Evolutionary conservation across 2,797 vertebrate genomes (phyloP), one percentile per base, ranked within the genome.

Genomic region (Antennarius maculatus): DNA sequence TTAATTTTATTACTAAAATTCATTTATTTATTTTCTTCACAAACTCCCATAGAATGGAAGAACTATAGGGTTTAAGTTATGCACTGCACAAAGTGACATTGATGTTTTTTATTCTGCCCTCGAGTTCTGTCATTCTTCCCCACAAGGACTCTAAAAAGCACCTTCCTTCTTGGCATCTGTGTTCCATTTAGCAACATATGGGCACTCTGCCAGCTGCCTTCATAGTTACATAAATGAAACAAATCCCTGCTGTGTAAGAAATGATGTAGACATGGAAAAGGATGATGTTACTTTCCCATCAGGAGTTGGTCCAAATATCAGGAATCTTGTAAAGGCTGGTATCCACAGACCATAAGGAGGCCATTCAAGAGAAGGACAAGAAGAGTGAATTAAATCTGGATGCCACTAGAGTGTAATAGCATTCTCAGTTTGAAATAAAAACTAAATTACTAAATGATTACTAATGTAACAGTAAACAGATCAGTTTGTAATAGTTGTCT

Each of bases 211-310:
- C 89, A 90, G 74, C 61, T 79, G 77, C 76, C 79, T 81, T 84
- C 83, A 84, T 90, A 87, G 84, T 87, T 83, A 86, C 87, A 87
- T 86, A 86, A 90, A 90, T 87, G 78, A 90, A 90, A 89, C 85
- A 89, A 88, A 88, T 88, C 85, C 87, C 84, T 15, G 76, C 84
- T 85, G 89, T 91, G 84, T 82, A 77, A 59, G 76, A 87, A 82
- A 84, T 61, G 74, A 84, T 88, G 81, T 82, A 87, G 79, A 89
- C 88, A 88, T 75, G 82, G 75, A 91, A 89, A 86, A 81, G 75
- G 78, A 89, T 81, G 80, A 87, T 85, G 79, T 88, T 84, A 85
- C 70, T 74, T 77, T 75, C 81, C 84, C 86, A 83, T 80, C 69
- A 88, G 81, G 85, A 86, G 55, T 62, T 69, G 66, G 57, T 84